A percentile compares a stretch with the other conserved stretches of the same genome.
Evolutionary conservation across 2,797 vertebrate species (phyloP).

Genomic region (Graptemys geographica): DNA sequence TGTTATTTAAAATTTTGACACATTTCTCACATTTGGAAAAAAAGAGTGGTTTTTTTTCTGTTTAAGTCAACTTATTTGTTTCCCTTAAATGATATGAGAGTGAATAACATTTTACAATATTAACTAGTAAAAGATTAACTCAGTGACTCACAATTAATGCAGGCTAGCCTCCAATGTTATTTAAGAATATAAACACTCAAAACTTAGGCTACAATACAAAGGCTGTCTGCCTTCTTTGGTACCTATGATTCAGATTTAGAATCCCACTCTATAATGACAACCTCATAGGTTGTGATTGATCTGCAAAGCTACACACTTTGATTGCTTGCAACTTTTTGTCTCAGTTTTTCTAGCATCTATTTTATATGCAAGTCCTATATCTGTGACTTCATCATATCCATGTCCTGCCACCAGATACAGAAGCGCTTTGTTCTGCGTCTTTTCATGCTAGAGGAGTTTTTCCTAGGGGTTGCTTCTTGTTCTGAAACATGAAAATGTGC

Average conservation of each 20-base stretch:
- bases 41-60: background rate
- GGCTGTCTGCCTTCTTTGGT: background rate
- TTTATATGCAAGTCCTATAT: constrained; percentile 77
- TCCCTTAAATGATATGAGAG: constrained; percentile 47
- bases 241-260: constrained; percentile 65
- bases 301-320: constrained; percentile 59
- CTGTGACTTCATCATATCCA: constrained; percentile 77
- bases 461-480: constrained; percentile 81
- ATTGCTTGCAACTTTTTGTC: constrained; percentile 69
- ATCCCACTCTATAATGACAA: constrained; percentile 40
- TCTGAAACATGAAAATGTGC: constrained; percentile 88
- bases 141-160: constrained; percentile 9
- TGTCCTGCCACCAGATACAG: constrained; percentile 79
- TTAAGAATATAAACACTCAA: constrained; percentile 41
- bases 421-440: constrained; percentile 78
- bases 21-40: constrained; percentile 6
- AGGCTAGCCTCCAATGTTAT: constrained; percentile 45
- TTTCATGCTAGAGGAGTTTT: constrained; percentile 75
- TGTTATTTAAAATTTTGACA: background rate
- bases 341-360: constrained; percentile 63
- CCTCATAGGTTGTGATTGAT: constrained; percentile 42
- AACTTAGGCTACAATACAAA: constrained; percentile 42
- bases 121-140: constrained; percentile 58
- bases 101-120: constrained; percentile 40
- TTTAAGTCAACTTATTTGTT: constrained; percentile 21